Conservation (phyloP, 2,888 invertebrate genomes). For the Coremacera marginata region DNA sequence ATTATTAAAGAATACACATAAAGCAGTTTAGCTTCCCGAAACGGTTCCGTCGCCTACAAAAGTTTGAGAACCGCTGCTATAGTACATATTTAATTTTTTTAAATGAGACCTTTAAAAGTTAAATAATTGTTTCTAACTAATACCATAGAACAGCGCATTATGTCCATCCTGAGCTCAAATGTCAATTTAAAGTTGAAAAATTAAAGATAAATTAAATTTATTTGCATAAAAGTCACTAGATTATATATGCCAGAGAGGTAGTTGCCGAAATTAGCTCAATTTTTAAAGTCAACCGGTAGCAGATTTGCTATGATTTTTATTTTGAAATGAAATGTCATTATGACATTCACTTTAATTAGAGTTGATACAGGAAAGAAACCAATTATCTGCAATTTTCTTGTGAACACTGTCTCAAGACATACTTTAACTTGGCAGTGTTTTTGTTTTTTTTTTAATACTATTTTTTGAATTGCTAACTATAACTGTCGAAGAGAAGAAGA, state of each 20-base stretch:
- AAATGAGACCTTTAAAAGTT: no score
- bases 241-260: not conserved
- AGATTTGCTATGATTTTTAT: not conserved
- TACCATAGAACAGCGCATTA: no score
- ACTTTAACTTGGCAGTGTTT: not conserved
- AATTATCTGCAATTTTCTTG: constrained; percentile 5
- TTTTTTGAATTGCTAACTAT: not conserved
- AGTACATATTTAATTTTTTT: no score
- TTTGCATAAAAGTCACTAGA: no score
- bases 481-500: not conserved
- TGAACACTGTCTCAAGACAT: not conserved
- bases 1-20: no score
- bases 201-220: no score
- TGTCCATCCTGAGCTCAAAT: no score
- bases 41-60: no score
- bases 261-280: not conserved
- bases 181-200: no score
- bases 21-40: no score
- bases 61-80: no score
- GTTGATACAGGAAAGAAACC: not conserved
- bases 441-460: not conserved
- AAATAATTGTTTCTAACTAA: no score
- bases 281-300: not conserved
- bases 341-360: constrained; percentile 1
- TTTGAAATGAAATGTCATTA: not conserved